Evolutionary conservation across 2,113 vertebrate genomes (phyloP).

Genomic region (Oryzias celebensis): DNA sequence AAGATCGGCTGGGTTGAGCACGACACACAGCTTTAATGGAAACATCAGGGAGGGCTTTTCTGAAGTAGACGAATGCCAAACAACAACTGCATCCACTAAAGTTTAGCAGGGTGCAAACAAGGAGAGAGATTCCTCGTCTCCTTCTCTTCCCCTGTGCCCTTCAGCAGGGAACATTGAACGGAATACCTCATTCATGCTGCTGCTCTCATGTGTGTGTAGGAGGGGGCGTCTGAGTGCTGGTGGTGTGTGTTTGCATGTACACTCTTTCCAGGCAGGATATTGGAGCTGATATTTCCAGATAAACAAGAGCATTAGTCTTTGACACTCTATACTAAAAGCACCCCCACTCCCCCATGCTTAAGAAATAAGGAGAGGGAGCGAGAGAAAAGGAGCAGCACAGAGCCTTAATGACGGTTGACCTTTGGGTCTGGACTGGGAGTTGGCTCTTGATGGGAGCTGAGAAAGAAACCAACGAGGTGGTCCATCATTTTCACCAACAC

Average conservation of each 20-base stretch:
- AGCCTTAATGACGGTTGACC: conserved; percentile 68
- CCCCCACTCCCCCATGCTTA: conserved; percentile 14
- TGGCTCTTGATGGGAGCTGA: conserved; percentile 56
- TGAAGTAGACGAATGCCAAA: background rate
- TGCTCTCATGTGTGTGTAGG: conserved; percentile 31
- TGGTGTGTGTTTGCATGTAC: conserved; percentile 34
- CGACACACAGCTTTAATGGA: too few relatives aligned
- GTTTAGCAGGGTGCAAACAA: background rate
- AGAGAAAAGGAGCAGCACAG: conserved; percentile 38
- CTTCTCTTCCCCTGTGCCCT: conserved; percentile 52
- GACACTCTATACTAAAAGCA: conserved; percentile 56
- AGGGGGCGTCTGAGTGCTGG: conserved; percentile 43
- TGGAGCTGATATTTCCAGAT: conserved; percentile 68
- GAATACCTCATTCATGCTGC: conserved; percentile 62
- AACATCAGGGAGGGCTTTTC: too few relatives aligned
- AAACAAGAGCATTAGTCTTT: conserved; percentile 73
- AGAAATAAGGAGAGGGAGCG: conserved; percentile 37
- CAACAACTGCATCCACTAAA: background rate
- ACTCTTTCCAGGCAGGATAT: conserved; percentile 59
- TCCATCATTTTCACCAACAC: conserved; percentile 43
- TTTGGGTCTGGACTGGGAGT: conserved; percentile 58
- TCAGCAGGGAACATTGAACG: conserved; percentile 64
- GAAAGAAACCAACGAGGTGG: conserved; percentile 64
- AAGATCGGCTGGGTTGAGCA: too few relatives aligned
- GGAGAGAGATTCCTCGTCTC: background rate